Base-by-base conservation (phyloP, 2,113 vertebrate species). In the Paramisgurnus dabryanus region DNA sequence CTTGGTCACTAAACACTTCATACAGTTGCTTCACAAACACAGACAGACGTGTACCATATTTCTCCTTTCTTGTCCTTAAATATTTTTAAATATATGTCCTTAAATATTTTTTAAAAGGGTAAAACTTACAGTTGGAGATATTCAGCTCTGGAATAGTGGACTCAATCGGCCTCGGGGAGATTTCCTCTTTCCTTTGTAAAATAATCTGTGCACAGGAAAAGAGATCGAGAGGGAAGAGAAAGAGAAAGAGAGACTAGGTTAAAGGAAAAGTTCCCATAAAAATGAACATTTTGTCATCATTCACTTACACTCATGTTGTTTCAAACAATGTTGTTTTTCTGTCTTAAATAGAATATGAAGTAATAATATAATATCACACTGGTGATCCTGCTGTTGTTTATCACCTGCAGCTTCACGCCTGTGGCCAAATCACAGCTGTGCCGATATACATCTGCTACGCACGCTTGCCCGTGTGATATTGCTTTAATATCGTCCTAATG, bases 211-310 rank as follows among this genome's bases (percentile, higher is more conserved):
- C 70, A 45, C n/a, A 60, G 39, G 39, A 76, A 67, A 75, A 69
- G 53, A 84, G 76, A 82, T 79, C 84, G 34, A 68, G 72, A 22
- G 55, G 27, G 27, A 34, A 60, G 65, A 73, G 66, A 68, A 68
- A 81, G 11, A n/a, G n/a, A n/a, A 22, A 53, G 50, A 53, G 11
- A 13, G 50, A 53, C 0, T 53, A 57, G 15, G 49, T 50, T 50
- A 50, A 50, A 12, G 12, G 9, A 12, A 50, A 11, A 50, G 9
- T 50, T 57, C 0, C 6, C 13, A 0, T 6, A 57, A 50, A 50
- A 5, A 57, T 57, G 15, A 2, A 57, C 5, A 15, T 57, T 1
- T 11, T 49, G 47, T 49, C 47, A 49, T 49, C 47, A 3, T 55
- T 55, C 15, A 55, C 50, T 55, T 57, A 17, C 13, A 57, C 15